Percentiles rank a stretch among this genome's conserved stretches.
phyloP scores from a whole-genome alignment of 2,797 vertebrate species.

The Peromyscus eremicus region DNA sequence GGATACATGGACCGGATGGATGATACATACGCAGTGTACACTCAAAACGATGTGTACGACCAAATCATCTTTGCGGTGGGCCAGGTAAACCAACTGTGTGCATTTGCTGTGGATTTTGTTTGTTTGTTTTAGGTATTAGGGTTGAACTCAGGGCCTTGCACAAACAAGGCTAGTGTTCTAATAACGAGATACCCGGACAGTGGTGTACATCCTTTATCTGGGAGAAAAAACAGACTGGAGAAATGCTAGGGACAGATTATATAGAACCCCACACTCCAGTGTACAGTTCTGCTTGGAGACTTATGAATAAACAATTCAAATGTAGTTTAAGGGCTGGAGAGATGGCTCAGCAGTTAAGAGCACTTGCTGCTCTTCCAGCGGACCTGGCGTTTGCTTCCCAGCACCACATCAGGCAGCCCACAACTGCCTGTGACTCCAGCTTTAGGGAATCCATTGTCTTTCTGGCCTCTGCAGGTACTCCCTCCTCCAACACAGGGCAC shows the following conservation, averaged over 20 bases:
- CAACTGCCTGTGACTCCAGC: not conserved
- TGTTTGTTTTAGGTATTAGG: not conserved
- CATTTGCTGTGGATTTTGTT: not conserved
- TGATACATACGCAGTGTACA: conserved; percentile 93
- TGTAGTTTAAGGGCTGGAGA: not conserved
- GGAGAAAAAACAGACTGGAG: not conserved
- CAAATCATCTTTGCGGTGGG: conserved; percentile 92
- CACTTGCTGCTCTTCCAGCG: not conserved
- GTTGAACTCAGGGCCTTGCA: not conserved
- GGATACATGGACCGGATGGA: conserved; percentile 91
- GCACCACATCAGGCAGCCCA: not conserved
- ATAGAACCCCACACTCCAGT: not conserved
- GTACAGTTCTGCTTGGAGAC: not conserved
- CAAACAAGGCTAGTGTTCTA: not conserved
- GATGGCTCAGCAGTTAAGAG: not conserved
- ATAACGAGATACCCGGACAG: not conserved
- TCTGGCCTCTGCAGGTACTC: not conserved
- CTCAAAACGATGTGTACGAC: conserved; percentile 92
- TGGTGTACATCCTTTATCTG: not conserved
- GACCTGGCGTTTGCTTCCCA: not conserved
- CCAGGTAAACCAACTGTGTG: conserved; percentile 87
- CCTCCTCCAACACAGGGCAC: not conserved
- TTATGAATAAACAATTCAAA: not conserved
- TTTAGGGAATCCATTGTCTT: not conserved
- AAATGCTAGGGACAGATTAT: not conserved